Conservation (phyloP, 2,113 vertebrate genomes). For the Calidris pugnax region DNA sequence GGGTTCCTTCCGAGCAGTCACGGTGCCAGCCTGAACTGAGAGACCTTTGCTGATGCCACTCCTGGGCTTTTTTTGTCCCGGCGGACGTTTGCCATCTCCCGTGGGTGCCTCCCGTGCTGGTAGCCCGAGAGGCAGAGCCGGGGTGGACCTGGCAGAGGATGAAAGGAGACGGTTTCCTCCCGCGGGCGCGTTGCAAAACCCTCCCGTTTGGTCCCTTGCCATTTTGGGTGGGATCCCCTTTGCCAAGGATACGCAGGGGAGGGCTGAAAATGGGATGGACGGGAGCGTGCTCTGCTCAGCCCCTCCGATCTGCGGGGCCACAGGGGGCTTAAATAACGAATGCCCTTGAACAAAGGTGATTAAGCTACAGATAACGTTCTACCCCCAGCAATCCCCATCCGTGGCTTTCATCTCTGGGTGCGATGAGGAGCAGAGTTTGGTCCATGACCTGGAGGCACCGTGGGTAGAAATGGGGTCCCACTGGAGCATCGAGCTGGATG, state of each 20-base stretch:
- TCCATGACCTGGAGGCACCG: not conserved
- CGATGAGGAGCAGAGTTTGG: not conserved
- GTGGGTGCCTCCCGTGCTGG: not conserved
- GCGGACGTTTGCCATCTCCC: not conserved
- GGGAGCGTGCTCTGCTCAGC: not conserved
- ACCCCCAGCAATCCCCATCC: not conserved
- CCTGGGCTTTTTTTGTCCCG: not conserved
- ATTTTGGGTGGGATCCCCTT: not conserved
- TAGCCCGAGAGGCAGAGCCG: not conserved
- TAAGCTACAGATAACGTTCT: accelerated
- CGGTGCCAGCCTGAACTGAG: not conserved
- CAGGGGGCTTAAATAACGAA: not conserved
- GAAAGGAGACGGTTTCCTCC: not conserved
- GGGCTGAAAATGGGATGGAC: not conserved
- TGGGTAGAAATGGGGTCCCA: not conserved
- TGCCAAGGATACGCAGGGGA: not conserved
- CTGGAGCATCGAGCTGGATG: not conserved
- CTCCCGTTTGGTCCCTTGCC: not conserved
- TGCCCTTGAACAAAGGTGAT: not conserved
- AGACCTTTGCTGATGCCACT: not conserved
- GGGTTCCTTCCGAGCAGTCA: accelerated
- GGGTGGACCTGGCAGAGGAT: not conserved
- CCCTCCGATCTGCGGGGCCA: too few relatives aligned
- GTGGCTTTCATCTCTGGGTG: not conserved
- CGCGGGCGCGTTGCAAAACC: not conserved